Percentiles rank a stretch among this genome's conserved stretches.
These are phyloP conservation scores for Leiothrix lutea DNA, from an alignment of 2,113 vertebrate genomes.

Conservation along the genomic window DNA sequence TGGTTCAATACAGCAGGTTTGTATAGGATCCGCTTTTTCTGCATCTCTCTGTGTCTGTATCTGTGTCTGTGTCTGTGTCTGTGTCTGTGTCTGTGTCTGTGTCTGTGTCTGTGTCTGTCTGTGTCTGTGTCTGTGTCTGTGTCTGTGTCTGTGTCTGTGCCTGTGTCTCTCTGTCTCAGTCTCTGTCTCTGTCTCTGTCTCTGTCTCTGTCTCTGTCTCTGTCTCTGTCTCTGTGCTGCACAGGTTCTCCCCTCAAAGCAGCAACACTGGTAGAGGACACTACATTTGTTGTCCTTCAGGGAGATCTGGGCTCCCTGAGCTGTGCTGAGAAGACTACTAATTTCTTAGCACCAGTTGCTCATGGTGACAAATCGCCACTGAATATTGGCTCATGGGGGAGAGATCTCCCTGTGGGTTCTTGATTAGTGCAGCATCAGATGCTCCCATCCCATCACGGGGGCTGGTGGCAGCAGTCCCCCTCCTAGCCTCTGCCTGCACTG, in stretches of 20 bases:
- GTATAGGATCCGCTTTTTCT: neutral
- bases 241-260: neutral
- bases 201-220: neutral
- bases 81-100: neutral
- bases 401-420: neutral
- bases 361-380: neutral
- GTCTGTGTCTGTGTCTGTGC: too few species aligned
- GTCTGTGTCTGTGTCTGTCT: neutral
- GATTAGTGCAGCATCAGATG: neutral
- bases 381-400: rapidly evolving
- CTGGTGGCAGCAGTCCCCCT: neutral
- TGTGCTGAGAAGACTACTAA: rapidly evolving
- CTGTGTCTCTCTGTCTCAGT: too few species aligned
- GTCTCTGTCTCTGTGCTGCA: neutral
- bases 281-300: rapidly evolving
- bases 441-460: rapidly evolving
- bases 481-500: neutral
- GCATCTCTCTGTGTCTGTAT: too few species aligned
- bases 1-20: neutral
- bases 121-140: rapidly evolving
- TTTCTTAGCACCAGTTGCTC: neutral
- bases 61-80: too few species aligned
- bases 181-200: too few species aligned
- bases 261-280: neutral
- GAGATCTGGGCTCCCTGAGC: neutral